phyloP scores from a whole-genome alignment of 2,888 invertebrate genomes.

The Monoplex corrugatus region DNA sequence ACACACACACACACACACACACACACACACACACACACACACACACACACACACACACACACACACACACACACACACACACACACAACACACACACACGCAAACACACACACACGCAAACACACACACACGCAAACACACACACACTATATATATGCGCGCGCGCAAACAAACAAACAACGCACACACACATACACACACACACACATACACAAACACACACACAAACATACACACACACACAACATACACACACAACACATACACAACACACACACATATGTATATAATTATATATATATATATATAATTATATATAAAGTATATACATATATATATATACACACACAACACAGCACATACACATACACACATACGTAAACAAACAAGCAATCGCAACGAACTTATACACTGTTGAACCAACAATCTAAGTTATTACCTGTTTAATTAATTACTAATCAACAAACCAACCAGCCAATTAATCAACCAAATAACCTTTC shows the following conservation, averaged over 20 bases:
- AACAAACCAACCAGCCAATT: too few relatives aligned
- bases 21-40: neutral
- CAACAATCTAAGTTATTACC: too few relatives aligned
- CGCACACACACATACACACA: neutral
- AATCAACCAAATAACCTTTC: too few relatives aligned
- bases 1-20: neutral
- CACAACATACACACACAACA: conserved; percentile 8
- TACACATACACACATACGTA: conserved; percentile 2
- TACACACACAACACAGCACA: neutral
- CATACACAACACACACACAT: neutral
- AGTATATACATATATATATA: neutral
- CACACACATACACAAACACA: neutral
- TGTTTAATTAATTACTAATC: too few relatives aligned
- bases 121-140: too few relatives aligned
- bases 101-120: neutral
- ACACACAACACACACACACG: neutral
- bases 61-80: neutral
- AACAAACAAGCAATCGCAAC: neutral
- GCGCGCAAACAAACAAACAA: too few relatives aligned
- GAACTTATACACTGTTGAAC: too few relatives aligned
- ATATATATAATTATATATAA: conserved; percentile 5
- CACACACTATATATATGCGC: too few relatives aligned
- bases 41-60: neutral
- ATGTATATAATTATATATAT: neutral
- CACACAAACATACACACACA: neutral